Base-by-base conservation (phyloP, 1,140 invertebrate genomes). In the Acromyrmex echinatior region DNA sequence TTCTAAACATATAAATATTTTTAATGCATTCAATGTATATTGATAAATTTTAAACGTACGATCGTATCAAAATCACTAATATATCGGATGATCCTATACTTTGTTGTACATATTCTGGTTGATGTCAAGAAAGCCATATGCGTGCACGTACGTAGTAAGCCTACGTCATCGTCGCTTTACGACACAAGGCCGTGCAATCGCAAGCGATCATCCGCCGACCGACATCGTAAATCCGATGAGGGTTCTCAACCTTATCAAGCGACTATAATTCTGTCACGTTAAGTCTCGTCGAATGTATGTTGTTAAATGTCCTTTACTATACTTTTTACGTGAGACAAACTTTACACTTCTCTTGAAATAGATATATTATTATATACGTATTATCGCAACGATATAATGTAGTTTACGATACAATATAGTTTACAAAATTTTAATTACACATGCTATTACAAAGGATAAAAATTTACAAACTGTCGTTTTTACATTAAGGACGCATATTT, bases 141-240 rank as follows among this genome's bases (percentile, higher is more conserved):
- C 86, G 87, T 90, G 81, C 88, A 90, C 81, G 88, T 86, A 87
- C 82, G 84, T 86, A 71, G 85, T 90, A 89, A 77, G 87, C 90
- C 92, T 92, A 89, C 93, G 91, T 92, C 91, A 93, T 93, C 93
- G 91, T 88, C 92, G 90, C 80, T 95, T 95, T 95, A 95, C 93
- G 95, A 95, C 92, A 92, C 95, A 95, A 95, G 95, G 95, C 94
- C 95, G 94, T 94, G 93, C 93, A 94, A 94, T 95, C 94, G 93
- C 92, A 91, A 93, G 92, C 94, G 94, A 95, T 95, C 95, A 95
- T 95, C 93, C 92, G 91, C 88, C 92, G 91, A 92, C 90, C 92
- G 92, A 92, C 90, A 94, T 94, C 95, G 93, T 95, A 95, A 95
- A 95, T 95, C 89, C 92, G 53, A 79, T 88, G 45, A 88, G 85